A percentile compares a stretch with the other conserved stretches of the same genome.
These are phyloP conservation scores for Leptoteleia sp. DNA, from an alignment of 1,140 invertebrate genomes.

Conservation along the genomic window DNA sequence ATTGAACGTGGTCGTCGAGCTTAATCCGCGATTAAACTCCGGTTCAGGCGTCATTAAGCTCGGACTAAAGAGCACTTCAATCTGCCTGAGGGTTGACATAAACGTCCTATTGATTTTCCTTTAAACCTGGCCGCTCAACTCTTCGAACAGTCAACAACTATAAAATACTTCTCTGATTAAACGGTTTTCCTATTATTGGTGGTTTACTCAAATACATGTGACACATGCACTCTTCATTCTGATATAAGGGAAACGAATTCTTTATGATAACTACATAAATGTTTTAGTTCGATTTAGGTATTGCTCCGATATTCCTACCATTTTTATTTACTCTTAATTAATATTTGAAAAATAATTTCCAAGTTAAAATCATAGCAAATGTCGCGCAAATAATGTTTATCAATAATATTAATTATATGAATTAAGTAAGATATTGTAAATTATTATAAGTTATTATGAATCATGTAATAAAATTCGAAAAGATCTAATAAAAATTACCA, in stretches of 20 bases:
- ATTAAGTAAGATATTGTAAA: too few species aligned
- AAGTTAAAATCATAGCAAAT: too few species aligned
- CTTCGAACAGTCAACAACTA: slow-evolving; percentile 71
- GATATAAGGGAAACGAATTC: background rate
- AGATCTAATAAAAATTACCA: too few species aligned
- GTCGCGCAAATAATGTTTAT: too few species aligned
- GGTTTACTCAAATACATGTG: slow-evolving; percentile 41
- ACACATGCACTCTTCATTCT: slow-evolving; percentile 25
- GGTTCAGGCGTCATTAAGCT: slow-evolving; percentile 78
- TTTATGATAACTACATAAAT: background rate
- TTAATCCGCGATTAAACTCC: slow-evolving; percentile 79
- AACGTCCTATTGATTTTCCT: slow-evolving; percentile 76
- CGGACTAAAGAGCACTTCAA: slow-evolving; percentile 77
- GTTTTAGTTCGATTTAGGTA: too few species aligned
- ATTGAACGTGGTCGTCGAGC: slow-evolving; percentile 66
- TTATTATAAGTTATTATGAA: too few species aligned
- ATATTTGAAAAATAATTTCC: too few species aligned
- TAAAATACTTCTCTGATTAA: slow-evolving; percentile 67
- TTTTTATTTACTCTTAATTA: too few species aligned
- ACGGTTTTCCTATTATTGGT: slow-evolving; percentile 69
- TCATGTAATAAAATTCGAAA: too few species aligned
- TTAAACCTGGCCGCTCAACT: slow-evolving; percentile 73
- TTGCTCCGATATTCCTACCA: too few species aligned
- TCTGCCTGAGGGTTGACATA: slow-evolving; percentile 72
- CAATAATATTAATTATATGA: too few species aligned